Conservation (phyloP, 2,888 invertebrate genomes). For the Danaus chrysippus region DNA sequence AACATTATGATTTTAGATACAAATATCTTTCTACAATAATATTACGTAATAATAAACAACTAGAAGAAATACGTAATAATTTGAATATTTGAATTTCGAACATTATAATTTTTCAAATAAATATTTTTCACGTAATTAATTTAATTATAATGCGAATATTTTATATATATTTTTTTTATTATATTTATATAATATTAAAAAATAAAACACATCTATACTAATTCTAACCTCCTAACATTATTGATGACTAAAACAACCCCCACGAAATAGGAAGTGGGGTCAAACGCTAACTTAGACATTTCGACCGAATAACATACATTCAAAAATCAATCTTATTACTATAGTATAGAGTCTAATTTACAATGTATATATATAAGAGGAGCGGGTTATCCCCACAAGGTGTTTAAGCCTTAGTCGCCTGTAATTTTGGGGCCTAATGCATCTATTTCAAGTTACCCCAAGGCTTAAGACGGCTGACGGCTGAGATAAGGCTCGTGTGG, state of each 20-base stretch:
- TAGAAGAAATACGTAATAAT: too few species aligned
- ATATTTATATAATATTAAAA: background rate
- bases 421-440: slow-evolving; percentile 78
- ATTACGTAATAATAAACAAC: too few species aligned
- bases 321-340: slow-evolving; percentile 29
- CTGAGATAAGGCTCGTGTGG: slow-evolving; percentile 54
- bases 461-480: slow-evolving; percentile 70
- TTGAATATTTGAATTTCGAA: too few species aligned
- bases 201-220: slow-evolving; percentile 50
- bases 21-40: too few species aligned
- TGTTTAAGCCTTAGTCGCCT: slow-evolving; percentile 76
- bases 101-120: too few species aligned
- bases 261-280: slow-evolving; percentile 74
- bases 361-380: slow-evolving; percentile 40
- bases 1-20: too few species aligned
- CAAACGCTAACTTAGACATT: slow-evolving; percentile 61
- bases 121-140: too few species aligned
- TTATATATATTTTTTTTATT: too few species aligned
- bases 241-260: slow-evolving; percentile 73
- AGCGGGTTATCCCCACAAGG: slow-evolving; percentile 68
- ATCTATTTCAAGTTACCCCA: slow-evolving; percentile 76
- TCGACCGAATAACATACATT: slow-evolving; percentile 39
- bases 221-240: slow-evolving; percentile 72
- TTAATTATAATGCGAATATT: too few species aligned
- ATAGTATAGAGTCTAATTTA: slow-evolving; percentile 35